Percentiles rank a stretch among this genome's conserved stretches.
Evolutionary conservation across 2,113 vertebrate genomes (phyloP).

Genomic region (Neolamprologus brichardi): DNA sequence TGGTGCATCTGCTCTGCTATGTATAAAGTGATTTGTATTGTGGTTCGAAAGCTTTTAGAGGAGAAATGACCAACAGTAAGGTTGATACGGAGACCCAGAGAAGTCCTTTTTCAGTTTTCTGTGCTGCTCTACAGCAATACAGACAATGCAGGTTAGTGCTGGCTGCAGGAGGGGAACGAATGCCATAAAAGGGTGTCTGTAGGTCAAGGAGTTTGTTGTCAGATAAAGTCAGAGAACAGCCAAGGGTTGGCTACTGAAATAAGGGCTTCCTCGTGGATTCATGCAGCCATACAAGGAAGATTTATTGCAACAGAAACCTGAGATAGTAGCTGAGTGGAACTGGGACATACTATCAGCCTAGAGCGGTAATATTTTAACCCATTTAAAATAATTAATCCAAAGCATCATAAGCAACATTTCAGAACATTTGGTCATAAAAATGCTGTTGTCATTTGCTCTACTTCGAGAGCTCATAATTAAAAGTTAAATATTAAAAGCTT

Average conservation of each 20-base stretch:
- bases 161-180: conserved; percentile 30
- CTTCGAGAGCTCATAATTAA: background rate
- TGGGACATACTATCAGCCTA: background rate
- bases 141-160: background rate
- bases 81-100: background rate
- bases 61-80: background rate
- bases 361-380: background rate
- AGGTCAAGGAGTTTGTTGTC: conserved; percentile 59
- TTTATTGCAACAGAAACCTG: conserved; percentile 35
- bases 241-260: conserved; percentile 21
- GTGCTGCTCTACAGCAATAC: background rate
- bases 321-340: background rate
- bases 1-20: background rate
- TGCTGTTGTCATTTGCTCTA: background rate
- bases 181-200: conserved; percentile 35
- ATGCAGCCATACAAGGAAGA: conserved; percentile 10
- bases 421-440: background rate
- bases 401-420: background rate
- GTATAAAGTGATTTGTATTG: conserved; percentile 15
- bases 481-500: background rate
- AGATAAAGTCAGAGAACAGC: conserved; percentile 52
- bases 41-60: conserved; percentile 12
- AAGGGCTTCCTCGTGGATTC: conserved; percentile 19
- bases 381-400: background rate
- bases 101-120: background rate